A percentile compares a stretch with the other conserved stretches of the same genome.
Evolutionary conservation across 2,888 invertebrate species (phyloP).

Genomic region (Aspidiotus destructor): DNA sequence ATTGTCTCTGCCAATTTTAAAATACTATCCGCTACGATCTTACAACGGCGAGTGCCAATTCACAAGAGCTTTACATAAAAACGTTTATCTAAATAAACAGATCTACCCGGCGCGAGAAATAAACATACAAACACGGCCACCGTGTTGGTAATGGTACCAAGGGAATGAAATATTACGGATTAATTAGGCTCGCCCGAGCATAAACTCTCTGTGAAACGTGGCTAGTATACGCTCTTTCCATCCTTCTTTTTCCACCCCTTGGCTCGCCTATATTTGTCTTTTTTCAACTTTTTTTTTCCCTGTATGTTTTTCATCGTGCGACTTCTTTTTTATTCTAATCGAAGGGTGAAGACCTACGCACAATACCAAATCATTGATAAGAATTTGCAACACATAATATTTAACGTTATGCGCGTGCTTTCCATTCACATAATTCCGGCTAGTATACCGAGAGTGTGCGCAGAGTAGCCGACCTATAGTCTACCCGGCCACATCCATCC

Average conservation of each 20-base stretch:
- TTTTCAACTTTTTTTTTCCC: not conserved
- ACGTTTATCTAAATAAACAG: too few species aligned
- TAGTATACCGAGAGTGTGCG: constrained; percentile 21
- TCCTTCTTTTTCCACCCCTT: not conserved
- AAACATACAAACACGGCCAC: not conserved
- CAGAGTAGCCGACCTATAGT: not conserved
- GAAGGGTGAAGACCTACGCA: not conserved
- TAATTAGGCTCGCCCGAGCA: not conserved
- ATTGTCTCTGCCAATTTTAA: too few species aligned
- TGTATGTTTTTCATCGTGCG: not conserved
- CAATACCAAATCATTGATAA: constrained; percentile 3
- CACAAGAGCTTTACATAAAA: too few species aligned
- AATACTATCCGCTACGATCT: too few species aligned
- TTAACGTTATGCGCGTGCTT: constrained; percentile 26
- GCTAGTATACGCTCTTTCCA: too few species aligned
- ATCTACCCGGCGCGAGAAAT: not conserved
- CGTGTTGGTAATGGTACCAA: not conserved
- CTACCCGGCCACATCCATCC: constrained; percentile 12
- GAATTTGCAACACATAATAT: constrained; percentile 27
- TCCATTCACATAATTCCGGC: constrained; percentile 23
- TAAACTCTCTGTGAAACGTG: too few species aligned
- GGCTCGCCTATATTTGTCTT: not conserved
- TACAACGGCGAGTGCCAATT: too few species aligned
- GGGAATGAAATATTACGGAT: constrained; percentile 2
- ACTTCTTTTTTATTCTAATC: not conserved